Evolutionary conservation across 92 coral and sea anemone genomes (phyloP).

Genomic region (Actinernus sp.): DNA sequence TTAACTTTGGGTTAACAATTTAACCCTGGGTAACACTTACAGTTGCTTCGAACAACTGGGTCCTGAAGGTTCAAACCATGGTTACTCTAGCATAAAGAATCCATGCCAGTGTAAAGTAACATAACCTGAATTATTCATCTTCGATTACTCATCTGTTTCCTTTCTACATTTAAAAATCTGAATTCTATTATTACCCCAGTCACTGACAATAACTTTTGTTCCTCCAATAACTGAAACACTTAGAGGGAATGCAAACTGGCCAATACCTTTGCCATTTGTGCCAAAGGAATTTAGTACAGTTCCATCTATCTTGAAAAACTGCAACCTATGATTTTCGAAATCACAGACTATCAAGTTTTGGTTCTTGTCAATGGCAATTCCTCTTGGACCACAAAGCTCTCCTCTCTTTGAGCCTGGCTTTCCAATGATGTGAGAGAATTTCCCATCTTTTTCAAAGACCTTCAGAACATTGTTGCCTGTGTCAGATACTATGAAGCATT

Average conservation of each 20-base stretch:
- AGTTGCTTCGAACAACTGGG: too few species aligned
- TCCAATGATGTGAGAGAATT: constrained; percentile 67
- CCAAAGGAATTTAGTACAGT: constrained; percentile 81
- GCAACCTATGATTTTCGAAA: constrained; percentile 88
- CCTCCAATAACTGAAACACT: constrained; percentile 81
- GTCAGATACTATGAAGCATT: constrained; percentile 82
- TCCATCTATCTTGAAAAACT: constrained; percentile 75
- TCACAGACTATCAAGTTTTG: constrained; percentile 82
- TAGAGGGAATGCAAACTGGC: constrained; percentile 91
- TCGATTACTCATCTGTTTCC: constrained; percentile 10
- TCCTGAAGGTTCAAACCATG: too few species aligned
- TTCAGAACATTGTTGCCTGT: constrained; percentile 89
- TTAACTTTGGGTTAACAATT: too few species aligned
- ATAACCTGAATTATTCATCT: constrained; percentile 2
- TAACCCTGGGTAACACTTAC: too few species aligned
- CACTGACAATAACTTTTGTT: constrained; percentile 77
- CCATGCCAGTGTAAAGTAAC: too few species aligned
- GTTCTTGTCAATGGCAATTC: constrained; percentile 80
- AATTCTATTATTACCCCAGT: constrained; percentile 89
- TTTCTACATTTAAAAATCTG: constrained; percentile 88
- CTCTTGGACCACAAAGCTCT: constrained; percentile 84
- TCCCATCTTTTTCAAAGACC: constrained; percentile 83
- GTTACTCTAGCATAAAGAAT: too few species aligned
- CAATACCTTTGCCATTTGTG: constrained; percentile 88
- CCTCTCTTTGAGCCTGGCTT: constrained; percentile 79